Evolutionary conservation across 1,140 invertebrate genomes (phyloP).

Genomic region (Apis laboriosa): DNA sequence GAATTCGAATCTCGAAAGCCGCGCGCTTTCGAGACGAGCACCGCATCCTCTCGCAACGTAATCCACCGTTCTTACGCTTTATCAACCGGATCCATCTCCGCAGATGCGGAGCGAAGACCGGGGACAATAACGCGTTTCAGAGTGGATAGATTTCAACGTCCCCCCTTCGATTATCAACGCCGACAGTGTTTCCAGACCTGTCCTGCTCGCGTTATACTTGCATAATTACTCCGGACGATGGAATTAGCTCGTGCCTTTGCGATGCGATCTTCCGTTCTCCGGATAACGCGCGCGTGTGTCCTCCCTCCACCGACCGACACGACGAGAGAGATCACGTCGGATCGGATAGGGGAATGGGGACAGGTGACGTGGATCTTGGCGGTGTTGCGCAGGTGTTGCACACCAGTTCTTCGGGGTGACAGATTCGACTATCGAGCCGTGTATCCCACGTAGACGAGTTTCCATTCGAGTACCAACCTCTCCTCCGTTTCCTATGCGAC

Average conservation of each 20-base stretch:
- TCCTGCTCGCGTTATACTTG: conserved; percentile 1
- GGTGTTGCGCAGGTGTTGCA: not conserved
- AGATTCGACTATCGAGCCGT: not conserved
- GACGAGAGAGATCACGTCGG: not conserved
- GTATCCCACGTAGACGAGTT: too few species aligned
- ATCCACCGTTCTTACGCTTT: too few species aligned
- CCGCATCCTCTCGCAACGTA: too few species aligned
- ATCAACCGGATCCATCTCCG: too few species aligned
- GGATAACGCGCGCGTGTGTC: not conserved
- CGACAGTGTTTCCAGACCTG: not conserved
- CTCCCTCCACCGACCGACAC: too few species aligned
- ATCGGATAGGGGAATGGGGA: not conserved
- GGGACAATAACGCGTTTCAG: not conserved
- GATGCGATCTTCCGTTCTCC: not conserved
- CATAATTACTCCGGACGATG: conserved; percentile 36
- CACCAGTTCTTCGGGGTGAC: not conserved
- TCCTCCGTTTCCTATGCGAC: conserved; percentile 18
- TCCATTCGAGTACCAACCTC: not conserved
- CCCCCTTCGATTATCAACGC: not conserved
- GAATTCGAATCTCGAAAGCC: too few species aligned
- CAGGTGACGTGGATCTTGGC: not conserved
- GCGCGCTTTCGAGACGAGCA: too few species aligned
- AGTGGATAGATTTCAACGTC: not conserved
- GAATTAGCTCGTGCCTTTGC: conserved; percentile 5
- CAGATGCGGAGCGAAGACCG: too few species aligned